These are phyloP conservation scores for Eurytoma adleriae DNA, from an alignment of 2,888 invertebrate species.

Conservation along the genomic window DNA sequence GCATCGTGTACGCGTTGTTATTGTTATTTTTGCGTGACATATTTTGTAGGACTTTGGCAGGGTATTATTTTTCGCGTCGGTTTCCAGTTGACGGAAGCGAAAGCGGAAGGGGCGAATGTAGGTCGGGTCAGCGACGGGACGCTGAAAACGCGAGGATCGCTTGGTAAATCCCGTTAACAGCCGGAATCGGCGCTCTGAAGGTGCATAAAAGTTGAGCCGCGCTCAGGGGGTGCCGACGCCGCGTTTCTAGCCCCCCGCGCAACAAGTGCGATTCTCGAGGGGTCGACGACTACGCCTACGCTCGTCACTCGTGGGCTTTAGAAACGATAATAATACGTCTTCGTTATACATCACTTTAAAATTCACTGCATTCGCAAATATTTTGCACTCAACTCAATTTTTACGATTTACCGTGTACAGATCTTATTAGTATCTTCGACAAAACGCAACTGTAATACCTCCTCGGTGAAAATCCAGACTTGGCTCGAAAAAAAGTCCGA, in stretches of 20 bases:
- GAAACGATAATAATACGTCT: too few relatives aligned
- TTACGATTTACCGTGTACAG: too few relatives aligned
- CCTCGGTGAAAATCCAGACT: too few relatives aligned
- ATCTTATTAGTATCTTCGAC: too few relatives aligned
- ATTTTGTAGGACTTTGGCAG: background rate
- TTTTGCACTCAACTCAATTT: too few relatives aligned
- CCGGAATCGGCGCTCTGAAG: constrained; percentile 42
- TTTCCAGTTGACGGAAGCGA: background rate
- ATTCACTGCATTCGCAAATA: too few relatives aligned
- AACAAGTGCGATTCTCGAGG: constrained; percentile 68
- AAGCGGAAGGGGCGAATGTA: background rate
- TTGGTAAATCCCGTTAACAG: constrained; percentile 40
- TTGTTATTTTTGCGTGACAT: background rate
- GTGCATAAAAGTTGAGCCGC: constrained; percentile 57
- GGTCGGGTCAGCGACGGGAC: background rate
- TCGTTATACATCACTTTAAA: too few relatives aligned
- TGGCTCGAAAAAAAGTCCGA: too few relatives aligned
- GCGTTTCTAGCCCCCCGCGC: constrained; percentile 65
- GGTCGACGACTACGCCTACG: too few relatives aligned
- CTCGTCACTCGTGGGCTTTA: too few relatives aligned
- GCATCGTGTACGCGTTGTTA: background rate
- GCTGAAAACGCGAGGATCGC: constrained; percentile 12
- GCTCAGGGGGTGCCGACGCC: constrained; percentile 58
- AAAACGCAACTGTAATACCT: too few relatives aligned
- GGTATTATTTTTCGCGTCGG: background rate